These are phyloP conservation scores for Gadus chalcogrammus DNA, from an alignment of 2,113 vertebrate genomes.

Conservation along the genomic window DNA sequence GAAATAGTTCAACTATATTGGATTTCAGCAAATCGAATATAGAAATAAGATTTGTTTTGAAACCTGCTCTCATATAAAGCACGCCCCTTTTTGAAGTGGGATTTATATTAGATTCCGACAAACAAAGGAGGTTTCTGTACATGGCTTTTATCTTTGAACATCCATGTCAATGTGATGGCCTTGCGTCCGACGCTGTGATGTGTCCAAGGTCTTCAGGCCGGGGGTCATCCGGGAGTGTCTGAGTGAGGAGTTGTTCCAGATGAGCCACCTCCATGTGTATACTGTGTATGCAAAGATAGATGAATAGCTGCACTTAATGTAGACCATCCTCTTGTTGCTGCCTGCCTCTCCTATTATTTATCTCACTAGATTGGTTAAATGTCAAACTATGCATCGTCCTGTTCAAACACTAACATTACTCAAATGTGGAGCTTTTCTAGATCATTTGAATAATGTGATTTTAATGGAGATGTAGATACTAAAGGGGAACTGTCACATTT, in stretches of 20 bases:
- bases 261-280: constrained; percentile 38
- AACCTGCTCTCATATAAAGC: too few species aligned
- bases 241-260: not conserved
- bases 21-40: too few species aligned
- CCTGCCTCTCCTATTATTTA: not conserved
- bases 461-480: not conserved
- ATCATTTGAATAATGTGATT: not conserved
- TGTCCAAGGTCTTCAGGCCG: not conserved
- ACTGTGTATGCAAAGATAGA: constrained; percentile 64
- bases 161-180: not conserved
- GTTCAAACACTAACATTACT: not conserved
- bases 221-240: not conserved
- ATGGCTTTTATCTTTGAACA: not conserved
- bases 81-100: too few species aligned
- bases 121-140: not conserved
- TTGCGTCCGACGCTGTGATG: not conserved
- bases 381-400: not conserved
- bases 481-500: not conserved
- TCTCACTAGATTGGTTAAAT: not conserved
- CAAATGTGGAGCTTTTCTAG: not conserved
- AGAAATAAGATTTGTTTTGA: too few species aligned
- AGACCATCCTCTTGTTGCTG: not conserved
- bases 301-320: not conserved
- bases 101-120: too few species aligned
- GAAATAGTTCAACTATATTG: too few species aligned